Conservation (phyloP, 1,140 invertebrate genomes). For the Drosophila orosa region DNA sequence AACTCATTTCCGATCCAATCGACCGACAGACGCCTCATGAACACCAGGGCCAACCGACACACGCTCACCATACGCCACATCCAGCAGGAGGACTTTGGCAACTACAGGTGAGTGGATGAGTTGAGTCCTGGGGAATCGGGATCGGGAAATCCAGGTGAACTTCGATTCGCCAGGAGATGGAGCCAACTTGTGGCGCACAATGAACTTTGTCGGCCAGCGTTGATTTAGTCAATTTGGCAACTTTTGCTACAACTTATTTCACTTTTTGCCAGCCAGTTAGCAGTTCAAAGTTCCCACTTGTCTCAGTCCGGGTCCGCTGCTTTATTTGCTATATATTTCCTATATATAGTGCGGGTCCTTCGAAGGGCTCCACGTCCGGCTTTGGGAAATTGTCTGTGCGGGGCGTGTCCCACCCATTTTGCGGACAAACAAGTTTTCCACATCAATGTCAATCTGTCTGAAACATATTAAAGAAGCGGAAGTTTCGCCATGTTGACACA, state of each 20-base stretch:
- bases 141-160: constrained; percentile 18
- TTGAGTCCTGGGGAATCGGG: background rate
- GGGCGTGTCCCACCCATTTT: constrained; percentile 62
- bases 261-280: constrained; percentile 65
- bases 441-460: constrained; percentile 84
- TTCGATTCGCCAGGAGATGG: constrained; percentile 2
- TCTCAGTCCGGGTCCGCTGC: constrained; percentile 29
- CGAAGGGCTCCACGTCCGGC: constrained; percentile 27
- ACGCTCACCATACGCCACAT: constrained; percentile 88
- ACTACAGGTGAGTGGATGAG: constrained; percentile 86
- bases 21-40: constrained; percentile 87
- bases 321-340: constrained; percentile 39
- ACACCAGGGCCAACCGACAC: constrained; percentile 87
- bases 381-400: constrained; percentile 39
- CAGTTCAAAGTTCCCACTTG: constrained; percentile 41
- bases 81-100: constrained; percentile 88
- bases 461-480: constrained; percentile 82
- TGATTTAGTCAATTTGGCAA: constrained; percentile 77
- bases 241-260: constrained; percentile 68
- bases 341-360: constrained; percentile 23
- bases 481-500: constrained; percentile 81
- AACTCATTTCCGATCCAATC: constrained; percentile 88
- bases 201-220: constrained; percentile 58
- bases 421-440: constrained; percentile 77
- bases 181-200: constrained; percentile 53